Evolutionary conservation across 2,113 vertebrate genomes (phyloP), one percentile per base, ranked within the genome.

Genomic region (Lepus timidus): DNA sequence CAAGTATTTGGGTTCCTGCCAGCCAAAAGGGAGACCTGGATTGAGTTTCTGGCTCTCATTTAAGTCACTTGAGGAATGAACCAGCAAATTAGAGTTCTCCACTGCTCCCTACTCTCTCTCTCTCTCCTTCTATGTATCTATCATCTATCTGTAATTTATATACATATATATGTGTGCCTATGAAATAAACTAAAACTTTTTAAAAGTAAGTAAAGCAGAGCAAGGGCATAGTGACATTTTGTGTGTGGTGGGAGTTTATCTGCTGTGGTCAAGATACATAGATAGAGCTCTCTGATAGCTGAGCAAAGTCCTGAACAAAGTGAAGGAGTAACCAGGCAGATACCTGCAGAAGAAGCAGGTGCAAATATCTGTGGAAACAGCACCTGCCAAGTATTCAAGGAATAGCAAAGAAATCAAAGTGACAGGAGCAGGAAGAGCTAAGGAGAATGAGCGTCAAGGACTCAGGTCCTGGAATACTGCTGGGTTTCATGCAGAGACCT

Each of bases 231-330:
- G 20, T 85, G 51, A 71, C 27, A 31, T 0, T 39, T 25, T 75
- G 27, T 44, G 78, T 33, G 29, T 31, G 4, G 85, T 75, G 78
- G 55, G 13, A 0, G 10, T 14, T 87, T 29, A 62, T 29, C 5
- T 44, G 13, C 23, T 61, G 4, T 61, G 25, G 44, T 74, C 10
- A 22, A 25, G 33, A 20, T 79, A 1, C 16, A 16, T 52, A 36
- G n/a, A 70, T 49, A 71, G 67, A 33, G 16, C 25, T 85, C n/a
- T 93, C 33, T 70, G 61, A 29, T 82, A 73, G 58, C n/a, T 44
- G 70, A 64, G 23, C 27, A 82, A 31, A 64, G 31, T 88, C 67
- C n/a, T 61, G 27, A 92, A 67, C 44, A 58, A 67, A 39, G 31
- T 71, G 64, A 82, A 29, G 61, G 22, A 85, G 9, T 44, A 52